A percentile compares a stretch with the other conserved stretches of the same genome.
Evolutionary conservation across 2,113 vertebrate genomes (phyloP).

Genomic region (Atlantisia rogersi): DNA sequence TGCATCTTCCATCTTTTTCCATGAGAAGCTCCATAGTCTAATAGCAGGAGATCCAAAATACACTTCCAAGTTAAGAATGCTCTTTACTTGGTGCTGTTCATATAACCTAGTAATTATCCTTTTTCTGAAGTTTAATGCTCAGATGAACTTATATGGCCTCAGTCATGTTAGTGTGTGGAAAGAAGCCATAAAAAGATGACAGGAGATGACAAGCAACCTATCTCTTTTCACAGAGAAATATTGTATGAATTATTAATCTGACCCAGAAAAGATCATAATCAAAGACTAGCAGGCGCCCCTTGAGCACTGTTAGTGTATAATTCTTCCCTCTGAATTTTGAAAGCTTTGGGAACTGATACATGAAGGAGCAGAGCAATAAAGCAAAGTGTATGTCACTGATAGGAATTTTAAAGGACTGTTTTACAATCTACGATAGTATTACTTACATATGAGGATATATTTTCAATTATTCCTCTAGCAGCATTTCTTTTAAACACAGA

Average conservation of each 20-base stretch:
- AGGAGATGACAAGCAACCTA: conserved; percentile 14
- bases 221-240: conserved; percentile 45
- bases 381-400: background rate
- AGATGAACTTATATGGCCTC: background rate
- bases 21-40: background rate
- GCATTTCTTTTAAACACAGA: background rate
- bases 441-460: background rate
- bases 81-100: background rate
- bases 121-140: conserved; percentile 16
- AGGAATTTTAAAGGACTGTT: background rate
- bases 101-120: background rate
- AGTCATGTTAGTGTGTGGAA: background rate
- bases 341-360: background rate
- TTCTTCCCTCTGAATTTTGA: conserved; percentile 29
- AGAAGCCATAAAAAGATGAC: conserved; percentile 36
- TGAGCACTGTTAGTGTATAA: conserved; percentile 50
- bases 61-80: background rate
- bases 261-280: conserved; percentile 71
- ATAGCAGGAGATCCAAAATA: background rate
- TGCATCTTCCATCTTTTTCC: background rate
- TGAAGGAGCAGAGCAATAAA: background rate
- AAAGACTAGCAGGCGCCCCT: conserved; percentile 37
- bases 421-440: background rate
- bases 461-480: background rate
- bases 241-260: conserved; percentile 71